phyloP scores from a whole-genome alignment of 2,888 invertebrate genomes.

The Aethes cnicana region DNA sequence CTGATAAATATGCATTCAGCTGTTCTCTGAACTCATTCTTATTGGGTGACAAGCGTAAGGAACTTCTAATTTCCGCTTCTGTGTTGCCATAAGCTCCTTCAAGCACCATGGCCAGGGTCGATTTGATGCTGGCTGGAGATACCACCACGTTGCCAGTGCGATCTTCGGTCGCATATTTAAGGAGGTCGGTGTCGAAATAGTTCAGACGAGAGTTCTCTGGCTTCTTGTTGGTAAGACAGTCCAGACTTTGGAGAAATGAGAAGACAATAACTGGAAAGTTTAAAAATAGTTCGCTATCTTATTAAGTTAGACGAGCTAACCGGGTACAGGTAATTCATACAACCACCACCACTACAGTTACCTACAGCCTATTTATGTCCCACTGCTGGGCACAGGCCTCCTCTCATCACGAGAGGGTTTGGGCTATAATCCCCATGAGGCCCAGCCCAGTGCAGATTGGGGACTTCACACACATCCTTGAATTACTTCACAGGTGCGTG shows the following conservation, averaged over 20 bases:
- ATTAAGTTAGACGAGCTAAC: too few relatives aligned
- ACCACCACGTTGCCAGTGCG: constrained; percentile 82
- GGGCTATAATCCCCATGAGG: too few relatives aligned
- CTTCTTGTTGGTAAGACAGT: constrained; percentile 39
- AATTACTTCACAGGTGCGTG: too few relatives aligned
- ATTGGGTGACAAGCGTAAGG: constrained; percentile 78
- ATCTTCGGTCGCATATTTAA: constrained; percentile 66
- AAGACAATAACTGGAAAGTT: constrained; percentile 48
- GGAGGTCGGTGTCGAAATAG: constrained; percentile 81
- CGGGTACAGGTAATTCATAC: too few relatives aligned
- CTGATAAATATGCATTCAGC: constrained; percentile 49
- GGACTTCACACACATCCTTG: too few relatives aligned
- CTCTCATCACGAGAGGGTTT: too few relatives aligned
- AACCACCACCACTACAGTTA: too few relatives aligned
- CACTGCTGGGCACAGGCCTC: too few relatives aligned
- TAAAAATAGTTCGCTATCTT: constrained; percentile 7
- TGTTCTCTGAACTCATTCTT: constrained; percentile 61
- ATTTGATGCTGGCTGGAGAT: constrained; percentile 86
- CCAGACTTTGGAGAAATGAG: constrained; percentile 44
- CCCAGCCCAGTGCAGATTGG: too few relatives aligned
- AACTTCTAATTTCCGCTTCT: constrained; percentile 80
- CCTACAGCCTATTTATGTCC: too few relatives aligned
- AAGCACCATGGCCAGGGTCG: constrained; percentile 83
- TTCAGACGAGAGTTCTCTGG: constrained; percentile 60
- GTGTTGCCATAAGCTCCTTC: constrained; percentile 84